Evolutionary conservation across 2,797 vertebrate genomes (phyloP), one percentile per base, ranked within the genome.

Genomic region (Brotula barbata): DNA sequence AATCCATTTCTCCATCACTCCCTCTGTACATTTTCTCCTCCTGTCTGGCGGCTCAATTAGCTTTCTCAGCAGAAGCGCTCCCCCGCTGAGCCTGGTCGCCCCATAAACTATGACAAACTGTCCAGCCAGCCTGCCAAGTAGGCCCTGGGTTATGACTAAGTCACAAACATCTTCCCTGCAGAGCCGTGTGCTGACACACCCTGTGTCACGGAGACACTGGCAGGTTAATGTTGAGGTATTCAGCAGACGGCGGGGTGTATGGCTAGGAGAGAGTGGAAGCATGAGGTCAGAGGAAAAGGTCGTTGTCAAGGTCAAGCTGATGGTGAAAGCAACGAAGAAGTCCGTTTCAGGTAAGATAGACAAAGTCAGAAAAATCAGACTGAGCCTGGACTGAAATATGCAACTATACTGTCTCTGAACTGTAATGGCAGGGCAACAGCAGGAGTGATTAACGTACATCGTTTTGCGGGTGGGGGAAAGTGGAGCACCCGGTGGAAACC

Each of bases 61-160:
- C 57, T 72, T 60, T 62, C n/a, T n/a, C 67, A 61, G 66, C 54
- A 41, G 13, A 75, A 64, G 50, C 50, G 63, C 62, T 69, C 81
- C 70, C 85, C 81, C 48, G 68, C 71, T 66, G 78, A 82, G 80
- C 53, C 49, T 56, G 66, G 73, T 64, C 68, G 58, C 60, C 72
- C 64, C 28, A 58, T 80, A 74, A 84, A 80, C 57, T 65, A 73
- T 62, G 75, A 78, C 66, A 74, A 58, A 57, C 77, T 87, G 65
- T 83, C 74, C 75, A 76, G 70, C 48, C 46, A 54, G 42, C 40
- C 71, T 56, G 61, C 22, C 60, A 19, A 65, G 58, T 47, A 21
- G 37, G 42, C 52, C 60, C n/a, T 2, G 25, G 54, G 61, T 80
- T 80, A 78, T 74, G 75, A 80, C 68, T 58, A 54, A 51, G 54